Percentiles rank a stretch among this genome's conserved stretches.
These are phyloP conservation scores for Salminus brasiliensis DNA, from an alignment of 2,113 vertebrate genomes.

Conservation along the genomic window DNA sequence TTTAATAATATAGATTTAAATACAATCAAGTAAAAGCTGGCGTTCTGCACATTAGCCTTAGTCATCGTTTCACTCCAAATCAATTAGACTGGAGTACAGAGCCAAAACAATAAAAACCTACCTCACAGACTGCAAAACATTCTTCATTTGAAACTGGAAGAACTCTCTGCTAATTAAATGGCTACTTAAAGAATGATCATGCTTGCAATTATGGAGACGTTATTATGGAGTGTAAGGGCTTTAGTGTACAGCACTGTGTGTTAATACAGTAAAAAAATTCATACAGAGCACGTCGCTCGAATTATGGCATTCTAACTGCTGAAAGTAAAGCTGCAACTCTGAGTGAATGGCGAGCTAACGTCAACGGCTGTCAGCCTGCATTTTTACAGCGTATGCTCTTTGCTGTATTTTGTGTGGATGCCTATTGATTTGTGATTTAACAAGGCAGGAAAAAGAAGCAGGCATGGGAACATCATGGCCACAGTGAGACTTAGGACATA, in stretches of 20 bases:
- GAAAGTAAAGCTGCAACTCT: too few relatives aligned
- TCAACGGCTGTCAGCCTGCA: too few relatives aligned
- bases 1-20: background rate
- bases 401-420: background rate
- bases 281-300: background rate
- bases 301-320: background rate
- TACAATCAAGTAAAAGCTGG: background rate
- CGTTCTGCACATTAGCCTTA: background rate
- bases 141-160: background rate
- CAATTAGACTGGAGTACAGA: background rate
- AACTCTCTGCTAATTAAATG: background rate
- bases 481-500: background rate
- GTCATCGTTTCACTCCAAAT: background rate
- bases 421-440: background rate
- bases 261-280: background rate
- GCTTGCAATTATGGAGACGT: background rate
- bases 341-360: too few relatives aligned
- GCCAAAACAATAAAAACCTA: background rate
- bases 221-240: background rate
- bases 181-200: background rate
- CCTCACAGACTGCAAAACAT: too few relatives aligned
- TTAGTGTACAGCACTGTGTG: background rate
- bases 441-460: too few relatives aligned
- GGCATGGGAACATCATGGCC: too few relatives aligned
- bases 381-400: too few relatives aligned